Conservation (phyloP, 53 echinoderm and acorn worm genomes). For the Paelopatides confundens region DNA sequence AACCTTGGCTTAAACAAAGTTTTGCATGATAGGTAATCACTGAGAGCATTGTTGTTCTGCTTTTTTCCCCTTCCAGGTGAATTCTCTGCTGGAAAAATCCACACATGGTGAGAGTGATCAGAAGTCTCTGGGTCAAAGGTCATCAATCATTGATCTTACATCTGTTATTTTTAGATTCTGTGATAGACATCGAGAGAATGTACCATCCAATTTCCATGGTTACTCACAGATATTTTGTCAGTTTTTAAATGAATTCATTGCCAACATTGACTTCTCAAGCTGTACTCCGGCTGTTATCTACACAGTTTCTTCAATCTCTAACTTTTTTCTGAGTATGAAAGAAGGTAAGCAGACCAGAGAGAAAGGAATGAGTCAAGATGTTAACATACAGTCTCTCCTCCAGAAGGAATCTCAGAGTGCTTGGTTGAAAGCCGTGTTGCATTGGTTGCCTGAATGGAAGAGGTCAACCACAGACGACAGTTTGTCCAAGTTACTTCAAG, state of each 20-base stretch:
- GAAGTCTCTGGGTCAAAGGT: background rate
- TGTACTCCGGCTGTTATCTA: background rate
- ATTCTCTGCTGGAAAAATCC: background rate
- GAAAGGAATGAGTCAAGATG: background rate
- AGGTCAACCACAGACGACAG: background rate
- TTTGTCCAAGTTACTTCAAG: background rate
- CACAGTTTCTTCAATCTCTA: background rate
- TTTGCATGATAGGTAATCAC: too few species aligned
- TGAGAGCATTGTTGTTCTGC: too few species aligned
- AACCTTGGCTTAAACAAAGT: too few species aligned
- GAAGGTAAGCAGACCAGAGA: background rate
- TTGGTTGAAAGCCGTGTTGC: conserved; percentile 9
- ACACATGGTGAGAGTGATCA: background rate
- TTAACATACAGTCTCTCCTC: background rate
- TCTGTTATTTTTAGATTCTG: conserved; percentile 3
- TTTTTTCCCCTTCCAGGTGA: background rate
- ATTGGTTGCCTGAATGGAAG: background rate
- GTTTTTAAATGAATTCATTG: background rate
- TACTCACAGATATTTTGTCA: background rate
- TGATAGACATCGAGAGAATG: background rate
- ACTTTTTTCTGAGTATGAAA: background rate
- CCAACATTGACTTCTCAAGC: too few species aligned
- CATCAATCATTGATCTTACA: background rate
- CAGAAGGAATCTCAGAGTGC: background rate
- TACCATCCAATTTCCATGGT: background rate